Evolutionary conservation across 2,113 vertebrate species (phyloP).

Genomic region (Pholis gunnellus): DNA sequence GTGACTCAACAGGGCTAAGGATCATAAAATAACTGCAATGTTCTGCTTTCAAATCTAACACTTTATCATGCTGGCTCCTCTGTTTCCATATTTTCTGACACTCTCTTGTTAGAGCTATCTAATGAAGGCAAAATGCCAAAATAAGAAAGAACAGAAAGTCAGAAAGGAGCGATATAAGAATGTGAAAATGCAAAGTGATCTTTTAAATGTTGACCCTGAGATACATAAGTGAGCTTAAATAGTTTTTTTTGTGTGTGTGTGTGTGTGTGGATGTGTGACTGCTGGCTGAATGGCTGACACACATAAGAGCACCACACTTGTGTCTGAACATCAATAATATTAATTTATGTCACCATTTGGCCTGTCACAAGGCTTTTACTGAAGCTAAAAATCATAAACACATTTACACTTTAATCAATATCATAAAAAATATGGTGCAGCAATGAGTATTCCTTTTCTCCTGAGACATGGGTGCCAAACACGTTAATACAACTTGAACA

Average conservation of each 20-base stretch:
- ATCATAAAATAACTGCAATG: neutral
- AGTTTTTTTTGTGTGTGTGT: slow-evolving; percentile 5
- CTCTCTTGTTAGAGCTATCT: neutral
- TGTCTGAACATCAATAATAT: slow-evolving; percentile 67
- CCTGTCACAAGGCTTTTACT: slow-evolving; percentile 80
- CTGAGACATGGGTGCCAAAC: slow-evolving; percentile 68
- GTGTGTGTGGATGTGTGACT: slow-evolving; percentile 11
- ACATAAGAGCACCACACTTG: slow-evolving; percentile 40
- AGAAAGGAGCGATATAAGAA: neutral
- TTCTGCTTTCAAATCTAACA: neutral
- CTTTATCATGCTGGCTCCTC: neutral
- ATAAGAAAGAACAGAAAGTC: neutral
- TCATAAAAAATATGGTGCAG: slow-evolving; percentile 64
- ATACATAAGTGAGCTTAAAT: slow-evolving; percentile 26
- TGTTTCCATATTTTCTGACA: neutral
- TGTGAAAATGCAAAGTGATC: slow-evolving; percentile 22
- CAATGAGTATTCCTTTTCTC: slow-evolving; percentile 69
- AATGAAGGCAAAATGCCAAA: neutral
- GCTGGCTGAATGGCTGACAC: slow-evolving; percentile 45
- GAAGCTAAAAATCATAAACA: slow-evolving; percentile 78
- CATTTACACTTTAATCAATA: slow-evolving; percentile 79
- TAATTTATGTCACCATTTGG: slow-evolving; percentile 75
- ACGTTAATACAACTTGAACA: slow-evolving; percentile 59
- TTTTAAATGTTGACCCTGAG: slow-evolving; percentile 33
- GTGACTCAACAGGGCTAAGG: neutral